These are phyloP conservation scores for Proisotoma minuta DNA, from an alignment of 2,888 invertebrate genomes.

Conservation along the genomic window DNA sequence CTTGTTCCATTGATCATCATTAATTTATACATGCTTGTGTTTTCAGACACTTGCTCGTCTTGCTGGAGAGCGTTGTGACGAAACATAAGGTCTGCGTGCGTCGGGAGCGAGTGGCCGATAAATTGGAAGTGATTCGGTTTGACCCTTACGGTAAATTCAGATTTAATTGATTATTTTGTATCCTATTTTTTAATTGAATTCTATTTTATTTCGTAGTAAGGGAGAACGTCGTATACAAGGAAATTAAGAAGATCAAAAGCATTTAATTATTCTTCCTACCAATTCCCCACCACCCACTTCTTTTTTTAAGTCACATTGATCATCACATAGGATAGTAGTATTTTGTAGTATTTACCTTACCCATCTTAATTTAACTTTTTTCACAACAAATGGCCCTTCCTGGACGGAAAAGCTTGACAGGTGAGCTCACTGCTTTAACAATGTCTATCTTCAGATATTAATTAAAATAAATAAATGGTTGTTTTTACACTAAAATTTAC, in stretches of 20 bases:
- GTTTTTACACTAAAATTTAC: neutral
- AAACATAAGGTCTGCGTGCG: slow-evolving; percentile 65
- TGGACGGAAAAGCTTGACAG: neutral
- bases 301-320: neutral
- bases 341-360: too few species aligned
- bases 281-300: neutral
- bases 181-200: slow-evolving; percentile 21
- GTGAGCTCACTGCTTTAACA: neutral
- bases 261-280: slow-evolving; percentile 6
- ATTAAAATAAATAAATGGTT: neutral
- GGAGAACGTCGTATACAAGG: slow-evolving; percentile 61
- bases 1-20: slow-evolving; percentile 8
- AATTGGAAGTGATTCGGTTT: slow-evolving; percentile 67
- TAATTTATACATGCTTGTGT: slow-evolving; percentile 17
- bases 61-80: slow-evolving; percentile 71
- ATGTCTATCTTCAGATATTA: too few species aligned
- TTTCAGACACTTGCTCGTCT: slow-evolving; percentile 68
- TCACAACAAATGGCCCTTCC: neutral
- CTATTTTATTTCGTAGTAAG: slow-evolving; percentile 58
- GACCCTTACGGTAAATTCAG: slow-evolving; percentile 58
- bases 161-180: slow-evolving; percentile 8
- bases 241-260: slow-evolving; percentile 72
- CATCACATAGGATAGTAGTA: too few species aligned
- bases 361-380: too few species aligned
- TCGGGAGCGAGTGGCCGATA: slow-evolving; percentile 70